A percentile compares a stretch with the other conserved stretches of the same genome.
phyloP scores from a whole-genome alignment of 1,140 invertebrate species.

The Habropoda laboriosa region DNA sequence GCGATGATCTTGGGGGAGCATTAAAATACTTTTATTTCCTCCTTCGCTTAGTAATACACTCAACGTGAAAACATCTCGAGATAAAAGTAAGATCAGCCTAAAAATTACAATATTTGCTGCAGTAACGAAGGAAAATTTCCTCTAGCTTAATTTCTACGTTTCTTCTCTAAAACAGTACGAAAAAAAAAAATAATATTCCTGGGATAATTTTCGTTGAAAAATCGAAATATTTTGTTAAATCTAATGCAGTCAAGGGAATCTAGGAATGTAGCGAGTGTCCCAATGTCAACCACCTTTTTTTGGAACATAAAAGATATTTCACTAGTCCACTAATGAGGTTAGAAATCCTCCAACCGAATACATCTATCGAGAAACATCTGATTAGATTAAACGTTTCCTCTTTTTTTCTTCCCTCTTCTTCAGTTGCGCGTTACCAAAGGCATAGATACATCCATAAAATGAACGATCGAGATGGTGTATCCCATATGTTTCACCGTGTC shows the following conservation, averaged over 20 bases:
- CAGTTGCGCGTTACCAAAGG: neutral
- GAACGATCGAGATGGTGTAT: neutral
- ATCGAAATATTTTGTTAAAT: neutral
- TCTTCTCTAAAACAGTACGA: no score
- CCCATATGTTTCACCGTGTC: neutral
- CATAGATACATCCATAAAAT: neutral
- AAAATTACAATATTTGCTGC: no score
- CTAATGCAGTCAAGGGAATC: neutral
- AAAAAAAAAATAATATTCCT: no score
- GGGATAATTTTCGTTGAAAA: neutral
- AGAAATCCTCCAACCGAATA: constrained; percentile 2
- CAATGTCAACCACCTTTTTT: constrained; percentile 18
- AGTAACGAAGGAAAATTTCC: no score
- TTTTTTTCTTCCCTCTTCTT: neutral
- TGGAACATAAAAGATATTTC: neutral
- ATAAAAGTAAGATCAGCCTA: no score
- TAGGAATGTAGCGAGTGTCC: neutral
- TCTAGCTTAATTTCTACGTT: no score
- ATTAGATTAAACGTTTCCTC: neutral
- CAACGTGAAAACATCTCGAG: no score
- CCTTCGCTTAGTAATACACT: no score
- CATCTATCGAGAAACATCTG: neutral
- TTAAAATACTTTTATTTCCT: no score
- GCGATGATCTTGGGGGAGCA: no score
- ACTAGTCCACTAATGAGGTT: neutral